Conservation (phyloP, 2,113 vertebrate genomes). For the Pyxicephalus adspersus region DNA sequence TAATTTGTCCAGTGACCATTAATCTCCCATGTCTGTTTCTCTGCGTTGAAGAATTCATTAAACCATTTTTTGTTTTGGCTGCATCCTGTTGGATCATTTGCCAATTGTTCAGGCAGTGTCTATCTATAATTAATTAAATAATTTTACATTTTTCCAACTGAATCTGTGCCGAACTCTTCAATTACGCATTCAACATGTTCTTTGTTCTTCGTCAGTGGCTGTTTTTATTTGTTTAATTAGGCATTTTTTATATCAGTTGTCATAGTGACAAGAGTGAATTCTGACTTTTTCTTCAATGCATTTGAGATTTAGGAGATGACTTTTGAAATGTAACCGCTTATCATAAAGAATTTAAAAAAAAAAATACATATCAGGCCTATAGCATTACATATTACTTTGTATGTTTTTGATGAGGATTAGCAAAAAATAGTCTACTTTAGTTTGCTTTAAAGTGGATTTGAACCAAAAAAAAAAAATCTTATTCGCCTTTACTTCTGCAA, state of each 20-base stretch:
- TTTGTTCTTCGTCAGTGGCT: conserved; percentile 27
- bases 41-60: conserved; percentile 29
- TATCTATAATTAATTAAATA: conserved; percentile 38
- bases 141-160: conserved; percentile 23
- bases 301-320: neutral
- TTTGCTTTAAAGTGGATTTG: no score
- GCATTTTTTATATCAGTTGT: neutral
- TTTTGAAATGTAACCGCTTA: neutral
- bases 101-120: conserved; percentile 17
- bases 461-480: no score
- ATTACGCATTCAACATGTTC: conserved; percentile 20
- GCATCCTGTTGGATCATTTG: neutral
- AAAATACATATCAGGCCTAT: no score
- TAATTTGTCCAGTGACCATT: conserved; percentile 18
- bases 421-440: no score
- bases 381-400: no score
- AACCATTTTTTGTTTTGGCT: conserved; percentile 39
- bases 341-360: no score
- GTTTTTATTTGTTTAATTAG: conserved; percentile 43
- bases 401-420: no score
- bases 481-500: no score
- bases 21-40: conserved; percentile 32
- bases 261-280: neutral
- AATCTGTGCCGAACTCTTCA: conserved; percentile 33
- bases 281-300: neutral